Base-by-base conservation (phyloP, 2,797 vertebrate genomes). In the Macropodus opercularis region DNA sequence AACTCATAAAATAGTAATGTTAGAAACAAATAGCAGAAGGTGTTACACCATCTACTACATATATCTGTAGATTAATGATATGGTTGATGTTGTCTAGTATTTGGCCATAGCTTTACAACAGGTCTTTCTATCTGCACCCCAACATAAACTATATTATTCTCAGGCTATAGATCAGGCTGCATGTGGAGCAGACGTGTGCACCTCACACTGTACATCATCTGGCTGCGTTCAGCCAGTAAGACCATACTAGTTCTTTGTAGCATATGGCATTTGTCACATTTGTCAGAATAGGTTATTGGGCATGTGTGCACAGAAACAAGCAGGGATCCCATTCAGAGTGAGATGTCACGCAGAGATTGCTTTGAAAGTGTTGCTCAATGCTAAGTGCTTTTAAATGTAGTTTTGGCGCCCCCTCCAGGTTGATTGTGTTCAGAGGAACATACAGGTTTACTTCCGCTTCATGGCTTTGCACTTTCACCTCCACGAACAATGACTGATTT, bases 361-460 rank as follows among this genome's bases (percentile, higher is more conserved):
- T 31, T 39, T 48, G 2, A 47, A 35, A 40, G 31, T 43, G 13
- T 34, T 50, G 17, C 23, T 29, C 19, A 52, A 15, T 36, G n/a
- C 39, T 63, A 32, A 56, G n/a, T n/a, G n/a, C 8, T 75, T 66
- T 69, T 8, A 32, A 52, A 77, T 72, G 58, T 23, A 69, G 42
- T 76, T 55, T 59, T 86, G 71, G 63, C 77, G n/a, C 74, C 85
- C 62, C 55, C 77, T 78, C 46, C 71, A 94, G 93, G 90, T 92
- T 49, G 63, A 91, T 34, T 79, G 79, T 29, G 48, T 81, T 21
- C 70, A 78, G 8, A 84, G 68, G 40, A 75, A 46, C 5, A 54
- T 91, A 71, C 85, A 72, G n/a, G n/a, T n/a, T n/a, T n/a, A n/a
- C 29, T 26, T 69, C 8, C 63, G 64, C 85, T 6, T 46, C 2